Evolutionary conservation across 2,888 invertebrate species (phyloP).

Genomic region (Hydroisotoma schaefferi): DNA sequence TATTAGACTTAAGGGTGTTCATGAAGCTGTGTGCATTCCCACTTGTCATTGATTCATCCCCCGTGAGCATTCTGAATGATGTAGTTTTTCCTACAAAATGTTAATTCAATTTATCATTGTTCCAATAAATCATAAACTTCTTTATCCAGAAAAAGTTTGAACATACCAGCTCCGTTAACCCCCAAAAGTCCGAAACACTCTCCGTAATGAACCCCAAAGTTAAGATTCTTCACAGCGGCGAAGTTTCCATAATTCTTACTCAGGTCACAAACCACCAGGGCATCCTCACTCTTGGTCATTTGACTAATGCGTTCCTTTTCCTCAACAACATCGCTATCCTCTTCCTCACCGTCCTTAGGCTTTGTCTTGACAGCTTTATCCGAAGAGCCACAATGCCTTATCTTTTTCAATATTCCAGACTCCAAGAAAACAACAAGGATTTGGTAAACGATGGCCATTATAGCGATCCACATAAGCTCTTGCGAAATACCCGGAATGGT

Average conservation of each 20-base stretch:
- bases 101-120: background rate
- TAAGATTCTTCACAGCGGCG: constrained; percentile 63
- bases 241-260: constrained; percentile 49
- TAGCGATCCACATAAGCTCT: constrained; percentile 35
- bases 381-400: background rate
- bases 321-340: constrained; percentile 32
- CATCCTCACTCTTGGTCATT: constrained; percentile 23
- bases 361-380: background rate
- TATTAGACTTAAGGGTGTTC: constrained; percentile 48
- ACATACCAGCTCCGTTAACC: constrained; percentile 59
- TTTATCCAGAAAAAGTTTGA: background rate
- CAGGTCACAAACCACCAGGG: constrained; percentile 17
- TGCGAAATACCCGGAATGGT: constrained; percentile 41
- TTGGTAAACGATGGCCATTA: constrained; percentile 37
- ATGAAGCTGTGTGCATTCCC: constrained; percentile 53
- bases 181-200: constrained; percentile 55
- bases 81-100: constrained; percentile 27
- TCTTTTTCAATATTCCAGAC: constrained; percentile 13
- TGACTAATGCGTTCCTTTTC: constrained; percentile 30
- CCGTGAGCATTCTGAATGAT: constrained; percentile 56
- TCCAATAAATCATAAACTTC: background rate
- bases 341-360: background rate
- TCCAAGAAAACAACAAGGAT: constrained; percentile 34
- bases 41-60: constrained; percentile 53
- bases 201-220: constrained; percentile 61